These are phyloP conservation scores for Trachymyrmex cornetzi DNA, from an alignment of 1,140 invertebrate species.

Conservation along the genomic window DNA sequence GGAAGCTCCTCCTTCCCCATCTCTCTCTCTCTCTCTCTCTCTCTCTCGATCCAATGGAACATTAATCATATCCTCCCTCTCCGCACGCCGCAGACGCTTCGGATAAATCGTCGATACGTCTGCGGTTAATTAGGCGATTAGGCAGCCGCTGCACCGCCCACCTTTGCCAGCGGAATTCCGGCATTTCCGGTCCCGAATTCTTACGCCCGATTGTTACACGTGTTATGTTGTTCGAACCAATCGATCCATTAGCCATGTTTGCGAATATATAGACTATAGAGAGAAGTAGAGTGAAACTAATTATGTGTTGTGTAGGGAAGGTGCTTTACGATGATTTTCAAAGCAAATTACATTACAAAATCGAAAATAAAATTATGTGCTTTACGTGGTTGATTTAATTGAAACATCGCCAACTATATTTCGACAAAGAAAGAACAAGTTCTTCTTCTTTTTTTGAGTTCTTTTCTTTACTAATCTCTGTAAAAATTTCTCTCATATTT, in stretches of 20 bases:
- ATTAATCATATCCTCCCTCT: slow-evolving; percentile 61
- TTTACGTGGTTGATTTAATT: not conserved
- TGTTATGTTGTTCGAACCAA: slow-evolving; percentile 31
- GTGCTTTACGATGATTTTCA: not conserved
- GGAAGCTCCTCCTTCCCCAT: not conserved
- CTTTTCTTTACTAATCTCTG: too few relatives aligned
- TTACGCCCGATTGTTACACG: slow-evolving; percentile 30
- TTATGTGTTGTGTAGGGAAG: not conserved
- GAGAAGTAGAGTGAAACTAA: not conserved
- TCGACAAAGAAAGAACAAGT: not conserved
- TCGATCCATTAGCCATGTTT: slow-evolving; percentile 28
- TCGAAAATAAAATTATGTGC: not conserved
- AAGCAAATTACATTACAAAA: slow-evolving; percentile 6
- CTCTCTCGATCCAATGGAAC: slow-evolving; percentile 42
- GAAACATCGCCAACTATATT: not conserved
- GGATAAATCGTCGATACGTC: slow-evolving; percentile 46
- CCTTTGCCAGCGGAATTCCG: slow-evolving; percentile 32
- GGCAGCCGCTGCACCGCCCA: slow-evolving; percentile 1
- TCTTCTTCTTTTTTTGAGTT: not conserved
- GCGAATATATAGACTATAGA: not conserved
- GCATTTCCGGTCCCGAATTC: slow-evolving; percentile 33
- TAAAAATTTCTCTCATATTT: not conserved
- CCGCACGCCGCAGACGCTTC: not conserved
- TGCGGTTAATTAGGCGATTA: slow-evolving; percentile 66
- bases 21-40: not conserved